Evolutionary conservation across 2,113 vertebrate genomes (phyloP).

Genomic region (Tyrannus savana): DNA sequence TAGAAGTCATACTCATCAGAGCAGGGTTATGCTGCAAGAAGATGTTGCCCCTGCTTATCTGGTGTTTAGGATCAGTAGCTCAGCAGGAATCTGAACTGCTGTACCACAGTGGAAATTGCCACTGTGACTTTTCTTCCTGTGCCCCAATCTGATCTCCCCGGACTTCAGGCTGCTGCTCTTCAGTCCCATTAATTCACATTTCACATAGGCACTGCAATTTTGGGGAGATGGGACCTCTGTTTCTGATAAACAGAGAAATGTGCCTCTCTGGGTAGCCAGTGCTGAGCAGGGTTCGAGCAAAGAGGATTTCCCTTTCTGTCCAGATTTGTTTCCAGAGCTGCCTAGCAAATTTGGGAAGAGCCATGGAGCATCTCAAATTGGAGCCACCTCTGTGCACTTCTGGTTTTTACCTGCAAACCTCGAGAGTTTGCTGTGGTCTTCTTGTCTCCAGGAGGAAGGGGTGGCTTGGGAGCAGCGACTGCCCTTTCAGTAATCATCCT

Average conservation of each 20-base stretch:
- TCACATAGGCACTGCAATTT: not conserved
- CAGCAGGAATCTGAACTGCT: not conserved
- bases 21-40: not conserved
- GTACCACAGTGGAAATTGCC: not conserved
- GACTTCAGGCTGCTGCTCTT: not conserved
- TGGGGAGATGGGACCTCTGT: not conserved
- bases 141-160: not conserved
- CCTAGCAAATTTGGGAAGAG: not conserved
- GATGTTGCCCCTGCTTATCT: not conserved
- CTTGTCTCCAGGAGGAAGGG: not conserved
- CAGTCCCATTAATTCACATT: not conserved
- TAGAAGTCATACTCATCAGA: not conserved
- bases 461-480: not conserved
- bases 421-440: not conserved
- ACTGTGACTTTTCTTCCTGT: not conserved
- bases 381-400: not conserved
- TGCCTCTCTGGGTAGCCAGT: not conserved
- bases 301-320: not conserved
- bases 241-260: not conserved
- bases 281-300: not conserved
- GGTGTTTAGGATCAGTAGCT: not conserved
- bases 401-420: not conserved
- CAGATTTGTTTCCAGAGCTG: not conserved
- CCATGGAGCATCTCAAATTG: not conserved
- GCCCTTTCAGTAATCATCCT: not conserved